These are phyloP conservation scores for Caradrina kadenii DNA, from an alignment of 2,888 invertebrate species.

Conservation along the genomic window DNA sequence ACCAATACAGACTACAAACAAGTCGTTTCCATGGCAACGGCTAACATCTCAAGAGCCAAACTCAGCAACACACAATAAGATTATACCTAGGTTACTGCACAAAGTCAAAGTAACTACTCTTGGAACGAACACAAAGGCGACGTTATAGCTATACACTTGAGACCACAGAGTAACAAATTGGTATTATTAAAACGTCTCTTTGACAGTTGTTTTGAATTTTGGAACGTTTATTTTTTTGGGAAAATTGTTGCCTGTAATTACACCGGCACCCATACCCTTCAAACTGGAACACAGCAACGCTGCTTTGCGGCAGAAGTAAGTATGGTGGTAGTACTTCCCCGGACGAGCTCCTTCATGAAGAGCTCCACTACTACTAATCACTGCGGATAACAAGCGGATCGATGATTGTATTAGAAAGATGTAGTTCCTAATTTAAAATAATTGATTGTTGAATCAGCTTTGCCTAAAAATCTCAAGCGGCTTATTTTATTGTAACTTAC, in stretches of 20 bases:
- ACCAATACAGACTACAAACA: conserved; percentile 12
- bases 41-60: conserved; percentile 50
- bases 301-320: too few relatives aligned
- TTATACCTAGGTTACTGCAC: conserved; percentile 71
- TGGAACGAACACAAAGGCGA: conserved; percentile 66
- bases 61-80: conserved; percentile 68
- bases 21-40: conserved; percentile 38
- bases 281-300: too few relatives aligned
- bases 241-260: too few relatives aligned
- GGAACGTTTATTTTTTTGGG: conserved; percentile 27
- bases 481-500: neutral
- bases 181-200: conserved; percentile 60
- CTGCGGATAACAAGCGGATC: too few relatives aligned
- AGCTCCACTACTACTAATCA: too few relatives aligned
- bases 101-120: conserved; percentile 61
- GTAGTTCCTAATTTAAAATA: too few relatives aligned
- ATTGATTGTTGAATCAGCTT: too few relatives aligned
- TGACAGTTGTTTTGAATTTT: conserved; percentile 26
- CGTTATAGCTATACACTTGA: conserved; percentile 53
- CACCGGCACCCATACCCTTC: too few relatives aligned
- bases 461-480: neutral
- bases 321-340: too few relatives aligned
- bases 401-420: too few relatives aligned
- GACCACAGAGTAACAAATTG: conserved; percentile 51
- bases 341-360: too few relatives aligned